Conservation (phyloP, 2,113 vertebrate species). For the Ptychochromis oligacanthus region DNA sequence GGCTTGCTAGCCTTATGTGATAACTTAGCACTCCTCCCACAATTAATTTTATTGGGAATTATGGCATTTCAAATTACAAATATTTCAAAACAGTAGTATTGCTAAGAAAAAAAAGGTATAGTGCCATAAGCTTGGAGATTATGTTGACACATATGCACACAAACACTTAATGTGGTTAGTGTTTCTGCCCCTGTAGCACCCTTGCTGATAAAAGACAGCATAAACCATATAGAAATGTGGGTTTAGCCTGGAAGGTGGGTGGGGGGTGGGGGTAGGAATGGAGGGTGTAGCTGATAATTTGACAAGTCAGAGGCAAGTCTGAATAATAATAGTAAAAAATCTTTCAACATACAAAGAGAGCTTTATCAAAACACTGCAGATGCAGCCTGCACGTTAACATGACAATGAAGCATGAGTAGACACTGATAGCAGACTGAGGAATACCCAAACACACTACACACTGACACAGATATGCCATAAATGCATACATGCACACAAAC, state of each 20-base stretch:
- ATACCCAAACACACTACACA: neutral
- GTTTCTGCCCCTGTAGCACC: neutral
- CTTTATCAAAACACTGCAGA: constrained; percentile 65
- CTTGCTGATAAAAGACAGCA: constrained; percentile 22
- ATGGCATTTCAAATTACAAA: no score
- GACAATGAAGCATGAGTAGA: constrained; percentile 36
- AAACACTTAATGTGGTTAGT: neutral
- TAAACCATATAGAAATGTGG: constrained; percentile 19
- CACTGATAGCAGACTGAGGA: constrained; percentile 22
- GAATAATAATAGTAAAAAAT: constrained; percentile 49
- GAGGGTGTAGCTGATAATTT: constrained; percentile 42
- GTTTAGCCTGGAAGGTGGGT: neutral
- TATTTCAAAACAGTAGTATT: neutral
- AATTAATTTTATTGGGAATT: no score
- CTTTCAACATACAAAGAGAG: constrained; percentile 42
- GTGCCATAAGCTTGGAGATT: neutral
- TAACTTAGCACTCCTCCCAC: no score
- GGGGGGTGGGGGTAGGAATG: neutral
- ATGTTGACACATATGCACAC: neutral
- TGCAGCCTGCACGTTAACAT: constrained; percentile 50
- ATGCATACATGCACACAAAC: neutral
- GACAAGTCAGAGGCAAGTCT: constrained; percentile 65
- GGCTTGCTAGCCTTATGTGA: no score
- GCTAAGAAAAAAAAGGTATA: neutral
- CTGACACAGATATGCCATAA: neutral